Base-by-base conservation (phyloP, 2,113 vertebrate genomes). In the Gobio gobio region DNA sequence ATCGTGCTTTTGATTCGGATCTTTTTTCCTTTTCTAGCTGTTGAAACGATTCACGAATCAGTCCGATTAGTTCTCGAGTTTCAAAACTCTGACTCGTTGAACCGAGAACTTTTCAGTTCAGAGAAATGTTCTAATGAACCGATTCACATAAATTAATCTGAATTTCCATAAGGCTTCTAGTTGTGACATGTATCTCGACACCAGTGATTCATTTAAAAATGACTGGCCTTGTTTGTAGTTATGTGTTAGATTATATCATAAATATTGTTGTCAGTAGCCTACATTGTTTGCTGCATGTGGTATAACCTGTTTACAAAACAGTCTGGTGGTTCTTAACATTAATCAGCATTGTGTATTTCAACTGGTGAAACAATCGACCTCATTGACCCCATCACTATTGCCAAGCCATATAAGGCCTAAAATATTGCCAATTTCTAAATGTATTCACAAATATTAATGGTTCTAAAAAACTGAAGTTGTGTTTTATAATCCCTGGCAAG, bases 401-500 rank as follows among this genome's bases (percentile, higher is more conserved):
- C 10, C 20, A 10, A 59, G 20, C 76, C 58, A 79, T 26, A 63
- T 47, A 63, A 63, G 58, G 61, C n/a, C 10, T 29, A 49, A 66
- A 81, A 33, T 81, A 47, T 78, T 59, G 76, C 54, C 24, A 8
- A 12, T 63, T 33, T 20, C n/a, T 29, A 49, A 24, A 22, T 33
- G 29, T 29, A 29, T 81, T 66, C 16, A 9, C 61, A 20, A 29
- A 22, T 24, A 26, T 14, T 22, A 51, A 10, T 66, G 24, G 24
- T 80, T 64, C 26, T 76, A 70, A 36, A 40, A 70, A 70, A 12
- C 20, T 18, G 16, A 90, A 88, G 89, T 80, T 85, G 85, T 66
- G 83, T 89, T 90, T 83, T 87, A 90, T 90, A 91, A 90, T 88
- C 90, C 87, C 88, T 89, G 87, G 89, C 84, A 83, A 85, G 90